Conservation (phyloP, 2,113 vertebrate genomes). For the Eurypyga helias region DNA sequence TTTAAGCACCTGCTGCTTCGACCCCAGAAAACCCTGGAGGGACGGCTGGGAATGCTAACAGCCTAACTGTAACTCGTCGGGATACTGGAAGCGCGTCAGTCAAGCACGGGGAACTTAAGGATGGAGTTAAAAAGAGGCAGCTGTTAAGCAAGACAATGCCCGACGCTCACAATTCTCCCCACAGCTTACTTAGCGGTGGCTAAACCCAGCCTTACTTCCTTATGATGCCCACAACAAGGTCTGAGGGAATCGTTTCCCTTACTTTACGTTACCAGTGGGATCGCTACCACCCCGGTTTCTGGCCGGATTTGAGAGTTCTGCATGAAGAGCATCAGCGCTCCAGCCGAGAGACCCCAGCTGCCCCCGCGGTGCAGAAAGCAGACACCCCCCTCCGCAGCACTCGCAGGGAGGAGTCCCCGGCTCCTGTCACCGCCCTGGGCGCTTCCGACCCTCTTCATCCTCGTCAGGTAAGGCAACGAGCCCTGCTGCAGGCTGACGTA, state of each 20-base stretch:
- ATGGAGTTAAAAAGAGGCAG: neutral
- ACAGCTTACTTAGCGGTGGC: neutral
- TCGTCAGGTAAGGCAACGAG: neutral
- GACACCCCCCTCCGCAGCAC: neutral
- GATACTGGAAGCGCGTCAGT: neutral
- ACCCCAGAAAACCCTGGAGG: neutral
- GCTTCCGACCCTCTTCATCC: neutral
- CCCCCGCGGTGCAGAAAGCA: accelerated
- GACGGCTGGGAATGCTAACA: neutral
- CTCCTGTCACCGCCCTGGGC: neutral
- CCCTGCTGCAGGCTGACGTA: neutral
- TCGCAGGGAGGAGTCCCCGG: neutral
- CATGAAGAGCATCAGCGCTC: neutral
- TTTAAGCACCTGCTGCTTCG: neutral
- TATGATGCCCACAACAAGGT: neutral
- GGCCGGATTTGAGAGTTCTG: neutral
- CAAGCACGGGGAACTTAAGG: neutral
- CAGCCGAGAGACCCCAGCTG: neutral
- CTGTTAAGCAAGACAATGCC: neutral
- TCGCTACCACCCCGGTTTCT: neutral
- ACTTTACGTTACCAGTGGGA: neutral
- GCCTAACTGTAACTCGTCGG: neutral
- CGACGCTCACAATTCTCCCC: neutral
- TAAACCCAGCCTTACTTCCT: neutral
- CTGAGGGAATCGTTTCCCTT: neutral